Evolutionary conservation across 2,113 vertebrate species (phyloP), one percentile per base, ranked within the genome.

Genomic region (Boleophthalmus pectinirostris): DNA sequence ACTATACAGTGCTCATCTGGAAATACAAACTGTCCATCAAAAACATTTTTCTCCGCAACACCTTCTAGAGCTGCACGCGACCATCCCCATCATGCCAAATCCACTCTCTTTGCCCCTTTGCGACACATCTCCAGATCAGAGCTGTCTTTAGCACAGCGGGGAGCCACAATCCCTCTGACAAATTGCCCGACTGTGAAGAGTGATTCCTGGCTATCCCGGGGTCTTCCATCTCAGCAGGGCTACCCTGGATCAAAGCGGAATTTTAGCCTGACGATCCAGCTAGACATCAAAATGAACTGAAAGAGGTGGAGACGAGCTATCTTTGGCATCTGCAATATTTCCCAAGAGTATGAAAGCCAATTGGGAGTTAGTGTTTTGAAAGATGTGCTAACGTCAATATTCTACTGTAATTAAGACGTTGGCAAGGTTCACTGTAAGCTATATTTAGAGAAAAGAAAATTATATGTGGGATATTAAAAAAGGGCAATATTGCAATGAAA

Each of bases 171-270:
- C 46, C 49, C 64, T 66, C 57, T 73, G 69, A 73, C 63, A 69
- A 70, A 70, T 70, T 38, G 23, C 79, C 58, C 66, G 60, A 69
- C 45, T 24, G 66, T 9, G 1, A 5, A n/a, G 14, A 43, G 38
- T 43, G 38, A 43, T 49, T 49, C 47, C 16, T 3, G 49, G 53
- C 68, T 33, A 54, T 53, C 33, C 69, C 54, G 66, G 49, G 79
- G 77, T 38, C 49, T 46, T 23, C 43, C 24, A 10, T 20, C 43
- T 3, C 66, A 70, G 70, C 79, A 56, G 51, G 18, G 66, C 53
- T 63, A 18, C 49, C 24, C 33, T 18, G 64, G 68, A 80, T 86
- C 74, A 86, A 84, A 79, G 47, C 14, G 10, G 12, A 33, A 70
- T 64, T 71, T 23, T 9, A 69, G 38, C 46, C 66, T 12, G 56